Evolutionary conservation across 2,113 vertebrate species (phyloP).

Genomic region (Sorex fumeus): DNA sequence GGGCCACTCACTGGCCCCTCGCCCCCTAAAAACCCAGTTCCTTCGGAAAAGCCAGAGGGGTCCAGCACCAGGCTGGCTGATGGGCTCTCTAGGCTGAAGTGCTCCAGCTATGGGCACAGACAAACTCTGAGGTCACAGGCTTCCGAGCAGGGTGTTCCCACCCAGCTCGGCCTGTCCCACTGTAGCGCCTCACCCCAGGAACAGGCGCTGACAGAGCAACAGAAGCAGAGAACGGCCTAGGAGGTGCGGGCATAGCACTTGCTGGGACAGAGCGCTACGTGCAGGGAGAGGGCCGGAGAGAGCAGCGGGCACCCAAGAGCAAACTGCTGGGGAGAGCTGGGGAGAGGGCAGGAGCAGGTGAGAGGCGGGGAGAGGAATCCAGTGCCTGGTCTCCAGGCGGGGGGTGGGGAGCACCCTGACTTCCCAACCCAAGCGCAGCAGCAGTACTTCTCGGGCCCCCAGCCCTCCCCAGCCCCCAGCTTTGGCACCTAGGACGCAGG

Average conservation of each 20-base stretch:
- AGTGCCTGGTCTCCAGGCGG: neutral
- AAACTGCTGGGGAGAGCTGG: conserved; percentile 88
- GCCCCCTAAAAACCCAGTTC: conserved; percentile 86
- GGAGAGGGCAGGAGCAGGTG: conserved; percentile 29
- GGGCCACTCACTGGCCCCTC: conserved; percentile 68
- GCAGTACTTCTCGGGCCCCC: neutral
- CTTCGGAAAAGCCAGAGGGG: conserved; percentile 86
- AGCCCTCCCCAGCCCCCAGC: neutral
- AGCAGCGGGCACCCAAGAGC: conserved; percentile 89
- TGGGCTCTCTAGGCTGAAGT: conserved; percentile 86
- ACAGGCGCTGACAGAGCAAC: conserved; percentile 52
- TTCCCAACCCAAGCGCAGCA: neutral
- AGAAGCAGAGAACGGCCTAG: conserved; percentile 45
- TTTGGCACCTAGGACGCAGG: neutral
- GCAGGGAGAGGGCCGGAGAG: conserved; percentile 87
- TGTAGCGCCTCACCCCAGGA: neutral
- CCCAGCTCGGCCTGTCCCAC: neutral
- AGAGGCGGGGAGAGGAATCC: conserved; percentile 32
- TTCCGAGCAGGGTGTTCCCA: neutral
- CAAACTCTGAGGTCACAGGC: neutral
- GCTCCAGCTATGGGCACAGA: conserved; percentile 79
- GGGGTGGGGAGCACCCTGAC: neutral
- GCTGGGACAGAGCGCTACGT: conserved; percentile 85
- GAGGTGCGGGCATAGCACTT: conserved; percentile 84
- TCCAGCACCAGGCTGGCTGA: conserved; percentile 86